phyloP scores from a whole-genome alignment of 2,888 invertebrate genomes.

The Sthenelais limicola region DNA sequence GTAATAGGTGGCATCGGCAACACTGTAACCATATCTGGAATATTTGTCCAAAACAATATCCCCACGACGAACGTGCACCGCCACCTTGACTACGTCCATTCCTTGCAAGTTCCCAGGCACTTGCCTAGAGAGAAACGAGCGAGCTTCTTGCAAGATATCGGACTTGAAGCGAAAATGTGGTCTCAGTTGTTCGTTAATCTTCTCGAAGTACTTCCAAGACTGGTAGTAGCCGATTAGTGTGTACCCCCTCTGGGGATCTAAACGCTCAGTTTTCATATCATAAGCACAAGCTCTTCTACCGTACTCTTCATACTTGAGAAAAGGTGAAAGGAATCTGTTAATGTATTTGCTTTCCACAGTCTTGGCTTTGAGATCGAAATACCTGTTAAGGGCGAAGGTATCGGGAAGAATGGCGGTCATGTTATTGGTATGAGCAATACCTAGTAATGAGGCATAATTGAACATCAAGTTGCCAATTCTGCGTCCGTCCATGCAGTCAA shows the following conservation, averaged over 20 bases:
- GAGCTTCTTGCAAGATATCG: constrained; percentile 49
- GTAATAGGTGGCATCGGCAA: constrained; percentile 67
- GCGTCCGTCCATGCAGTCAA: constrained; percentile 44
- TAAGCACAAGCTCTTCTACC: constrained; percentile 47
- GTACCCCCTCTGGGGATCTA: constrained; percentile 30
- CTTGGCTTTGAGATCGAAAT: constrained; percentile 51
- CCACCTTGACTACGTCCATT: constrained; percentile 56
- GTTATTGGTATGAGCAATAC: constrained; percentile 56
- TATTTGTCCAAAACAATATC: constrained; percentile 68
- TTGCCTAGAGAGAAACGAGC: constrained; percentile 47
- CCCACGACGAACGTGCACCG: constrained; percentile 71
- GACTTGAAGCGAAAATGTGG: constrained; percentile 58
- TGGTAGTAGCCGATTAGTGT: constrained; percentile 60
- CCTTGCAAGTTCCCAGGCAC: constrained; percentile 49
- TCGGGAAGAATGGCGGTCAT: constrained; percentile 58
- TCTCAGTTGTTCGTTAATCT: constrained; percentile 52
- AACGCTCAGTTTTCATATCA: constrained; percentile 37
- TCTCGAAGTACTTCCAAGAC: constrained; percentile 62
- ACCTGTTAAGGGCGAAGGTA: constrained; percentile 50
- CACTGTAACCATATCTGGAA: constrained; percentile 66
- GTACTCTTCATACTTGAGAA: constrained; percentile 46
- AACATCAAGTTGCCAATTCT: constrained; percentile 64
- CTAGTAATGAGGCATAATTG: constrained; percentile 59
- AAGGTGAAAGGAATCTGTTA: not conserved
- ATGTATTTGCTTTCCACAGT: constrained; percentile 26